phyloP scores from a whole-genome alignment of 92 coral and sea anemone genomes.

The Porites lobata region DNA sequence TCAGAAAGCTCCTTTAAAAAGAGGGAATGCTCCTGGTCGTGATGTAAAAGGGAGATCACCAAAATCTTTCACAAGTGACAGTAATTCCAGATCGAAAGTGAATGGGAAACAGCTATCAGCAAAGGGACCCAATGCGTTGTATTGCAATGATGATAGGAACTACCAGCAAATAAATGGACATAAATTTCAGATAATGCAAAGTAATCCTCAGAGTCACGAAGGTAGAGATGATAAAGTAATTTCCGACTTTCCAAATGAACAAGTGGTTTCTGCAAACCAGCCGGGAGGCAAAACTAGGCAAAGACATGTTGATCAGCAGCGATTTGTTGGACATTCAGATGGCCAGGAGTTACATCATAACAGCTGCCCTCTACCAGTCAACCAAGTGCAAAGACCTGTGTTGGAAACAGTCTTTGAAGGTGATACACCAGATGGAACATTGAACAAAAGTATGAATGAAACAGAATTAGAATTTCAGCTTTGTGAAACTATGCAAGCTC shows the following conservation, averaged over 20 bases:
- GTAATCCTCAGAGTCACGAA: neutral
- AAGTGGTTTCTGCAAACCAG: neutral
- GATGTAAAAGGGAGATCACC: neutral
- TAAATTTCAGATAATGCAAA: neutral
- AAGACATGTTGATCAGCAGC: neutral
- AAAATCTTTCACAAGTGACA: neutral
- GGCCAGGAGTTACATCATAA: neutral
- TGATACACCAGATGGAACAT: conserved; percentile 20
- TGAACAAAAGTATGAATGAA: conserved; percentile 12
- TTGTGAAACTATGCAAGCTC: neutral
- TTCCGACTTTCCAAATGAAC: neutral
- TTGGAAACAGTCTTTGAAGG: conserved; percentile 46
- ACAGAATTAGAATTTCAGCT: conserved; percentile 15
- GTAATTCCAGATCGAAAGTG: neutral
- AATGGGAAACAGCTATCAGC: neutral
- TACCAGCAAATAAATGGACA: neutral
- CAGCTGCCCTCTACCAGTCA: neutral
- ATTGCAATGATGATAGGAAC: neutral
- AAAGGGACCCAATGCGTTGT: neutral
- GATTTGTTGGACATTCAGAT: neutral
- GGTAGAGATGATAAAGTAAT: neutral
- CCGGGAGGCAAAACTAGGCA: neutral
- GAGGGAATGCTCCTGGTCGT: neutral
- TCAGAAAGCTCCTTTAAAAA: conserved; percentile 2
- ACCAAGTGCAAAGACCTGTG: neutral